Conservation (phyloP, 2,113 vertebrate genomes). For the Polyodon spathula region DNA sequence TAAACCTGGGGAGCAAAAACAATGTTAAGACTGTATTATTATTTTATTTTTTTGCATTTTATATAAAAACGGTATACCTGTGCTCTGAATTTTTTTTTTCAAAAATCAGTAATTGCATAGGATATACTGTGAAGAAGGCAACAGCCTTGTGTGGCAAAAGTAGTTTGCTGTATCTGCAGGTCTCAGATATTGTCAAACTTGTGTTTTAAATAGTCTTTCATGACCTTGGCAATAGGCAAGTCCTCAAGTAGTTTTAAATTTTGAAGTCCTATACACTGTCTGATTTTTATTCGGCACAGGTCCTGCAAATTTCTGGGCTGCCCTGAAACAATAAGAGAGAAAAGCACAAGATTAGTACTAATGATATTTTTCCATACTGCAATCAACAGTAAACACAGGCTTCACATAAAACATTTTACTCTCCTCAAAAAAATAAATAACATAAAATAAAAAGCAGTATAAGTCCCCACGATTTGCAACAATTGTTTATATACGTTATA, state of each 20-base stretch:
- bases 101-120: conserved; percentile 90
- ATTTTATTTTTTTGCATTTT: conserved; percentile 26
- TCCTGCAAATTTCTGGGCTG: conserved; percentile 92
- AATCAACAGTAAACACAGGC: no score
- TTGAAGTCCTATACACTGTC: conserved; percentile 92
- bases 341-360: conserved; percentile 11
- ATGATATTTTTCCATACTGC: no score
- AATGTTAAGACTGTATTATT: conserved; percentile 13
- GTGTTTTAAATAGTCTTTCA: conserved; percentile 99
- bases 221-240: conserved; percentile 93
- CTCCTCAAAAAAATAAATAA: no score
- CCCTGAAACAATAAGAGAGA: conserved; percentile 62
- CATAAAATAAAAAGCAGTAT: no score
- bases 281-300: conserved; percentile 95
- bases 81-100: conserved; percentile 62
- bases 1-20: conserved; percentile 16
- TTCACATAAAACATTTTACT: no score
- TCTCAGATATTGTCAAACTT: conserved; percentile 91
- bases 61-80: conserved; percentile 59
- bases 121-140: conserved; percentile 76
- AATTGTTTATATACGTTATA: no score
- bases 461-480: no score
- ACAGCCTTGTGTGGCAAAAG: conserved; percentile 49
- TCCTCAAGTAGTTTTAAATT: conserved; percentile 89
- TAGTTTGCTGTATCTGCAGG: conserved; percentile 31